phyloP scores from a whole-genome alignment of 2,113 vertebrate genomes.

The Mystacornis crossleyi region DNA sequence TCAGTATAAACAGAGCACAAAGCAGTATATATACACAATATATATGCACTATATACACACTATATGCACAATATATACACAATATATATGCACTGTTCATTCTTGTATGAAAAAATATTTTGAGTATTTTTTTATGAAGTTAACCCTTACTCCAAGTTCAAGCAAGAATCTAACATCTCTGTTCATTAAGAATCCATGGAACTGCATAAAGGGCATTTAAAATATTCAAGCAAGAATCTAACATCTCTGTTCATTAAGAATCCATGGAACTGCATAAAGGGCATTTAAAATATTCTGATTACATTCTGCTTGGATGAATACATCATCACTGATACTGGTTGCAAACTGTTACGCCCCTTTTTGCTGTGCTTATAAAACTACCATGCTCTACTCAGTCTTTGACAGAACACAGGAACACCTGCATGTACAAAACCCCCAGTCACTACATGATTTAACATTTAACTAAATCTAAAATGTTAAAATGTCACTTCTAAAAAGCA shows the following conservation, averaged over 20 bases:
- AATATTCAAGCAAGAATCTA: background rate
- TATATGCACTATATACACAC: fast-evolving
- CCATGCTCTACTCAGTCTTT: background rate
- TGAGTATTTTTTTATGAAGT: background rate
- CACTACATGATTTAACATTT: background rate
- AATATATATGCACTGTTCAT: background rate
- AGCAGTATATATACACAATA: background rate
- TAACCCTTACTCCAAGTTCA: background rate
- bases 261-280: background rate
- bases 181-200: background rate
- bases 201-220: background rate
- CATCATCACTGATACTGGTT: background rate
- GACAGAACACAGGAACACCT: background rate
- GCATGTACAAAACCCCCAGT: background rate
- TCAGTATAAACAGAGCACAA: background rate
- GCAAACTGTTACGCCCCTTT: background rate
- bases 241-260: background rate
- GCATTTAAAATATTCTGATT: background rate
- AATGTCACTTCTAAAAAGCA: background rate
- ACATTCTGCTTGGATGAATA: background rate
- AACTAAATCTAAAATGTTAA: background rate
- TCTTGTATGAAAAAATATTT: background rate
- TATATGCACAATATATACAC: too few species aligned
- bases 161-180: background rate
- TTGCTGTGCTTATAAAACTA: background rate